Evolutionary conservation across 2,888 invertebrate species (phyloP), one percentile per base, ranked within the genome.

Genomic region (Elysia crispata): DNA sequence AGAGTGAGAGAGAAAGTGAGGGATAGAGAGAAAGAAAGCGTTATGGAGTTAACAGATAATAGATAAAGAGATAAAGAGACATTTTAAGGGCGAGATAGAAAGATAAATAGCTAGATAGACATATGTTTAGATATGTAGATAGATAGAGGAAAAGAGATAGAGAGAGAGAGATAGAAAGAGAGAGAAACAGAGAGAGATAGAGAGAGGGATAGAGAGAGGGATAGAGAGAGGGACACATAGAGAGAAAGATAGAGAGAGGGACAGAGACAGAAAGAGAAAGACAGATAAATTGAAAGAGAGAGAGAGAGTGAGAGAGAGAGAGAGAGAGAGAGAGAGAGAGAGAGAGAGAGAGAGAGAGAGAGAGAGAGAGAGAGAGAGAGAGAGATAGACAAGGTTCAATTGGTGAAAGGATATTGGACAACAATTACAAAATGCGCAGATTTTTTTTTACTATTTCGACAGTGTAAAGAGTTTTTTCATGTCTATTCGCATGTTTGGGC

Each of bases 131-230:
- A n/a, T n/a, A n/a, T n/a, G n/a, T n/a, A n/a, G n/a, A n/a, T n/a
- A n/a, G n/a, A n/a, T n/a, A 62, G 50, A 75, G 31, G 74, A 23
- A 75, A 25, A 75, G 69, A 79, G 67, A 79, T 28, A 74, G 49
- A 60, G 50, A 73, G 54, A 72, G 41, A n/a, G 49, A 62, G 28
- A 31, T 1, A 69, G 33, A 60, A 20, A 78, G 23, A 72, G 28
- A 78, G 28, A 31, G 67, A 30, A 20, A 25, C 25, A 41, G 31
- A 60, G 72, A 60, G 41, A 66, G 49, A 57, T n/a, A 49, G 33
- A 78, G n/a, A 31, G 13, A 11, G 15, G 25, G n/a, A 33, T 1
- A 33, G 64, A 67, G 49, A 62, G 60, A 62, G 30, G 25, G 23
- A 33, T 8, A 54, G 25, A n/a, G 13, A 60, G 25, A 31, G 20